These are phyloP conservation scores for Poecilia velifera DNA, from an alignment of 2,797 vertebrate species.

Conservation along the genomic window DNA sequence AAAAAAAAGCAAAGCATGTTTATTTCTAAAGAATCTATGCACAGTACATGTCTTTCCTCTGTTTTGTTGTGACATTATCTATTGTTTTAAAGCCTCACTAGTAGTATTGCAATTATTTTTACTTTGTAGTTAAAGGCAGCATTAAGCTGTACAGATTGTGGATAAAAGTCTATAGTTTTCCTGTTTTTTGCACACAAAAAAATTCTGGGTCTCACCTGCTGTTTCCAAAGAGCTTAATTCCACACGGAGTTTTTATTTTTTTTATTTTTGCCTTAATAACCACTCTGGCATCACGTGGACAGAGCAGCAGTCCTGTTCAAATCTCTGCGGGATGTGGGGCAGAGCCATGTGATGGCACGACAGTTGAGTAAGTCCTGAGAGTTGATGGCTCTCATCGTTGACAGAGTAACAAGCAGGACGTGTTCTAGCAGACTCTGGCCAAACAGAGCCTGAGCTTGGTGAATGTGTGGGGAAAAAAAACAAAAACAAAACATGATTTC, in stretches of 20 bases:
- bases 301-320: conserved; percentile 38
- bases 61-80: conserved; percentile 16
- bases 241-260: not conserved
- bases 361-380: conserved; percentile 61
- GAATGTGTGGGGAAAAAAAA: not conserved
- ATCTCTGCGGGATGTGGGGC: conserved; percentile 43
- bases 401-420: conserved; percentile 54
- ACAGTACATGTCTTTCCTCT: conserved; percentile 8
- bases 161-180: conserved; percentile 8
- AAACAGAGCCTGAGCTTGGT: conserved; percentile 33
- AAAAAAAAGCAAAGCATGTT: conserved; percentile 16
- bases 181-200: conserved; percentile 13
- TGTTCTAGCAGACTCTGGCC: conserved; percentile 49
- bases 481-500: not conserved
- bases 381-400: conserved; percentile 42
- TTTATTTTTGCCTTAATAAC: conserved; percentile 15
- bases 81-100: conserved; percentile 18
- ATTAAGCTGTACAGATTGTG: conserved; percentile 4
- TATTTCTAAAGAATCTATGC: conserved; percentile 10
- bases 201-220: conserved; percentile 17
- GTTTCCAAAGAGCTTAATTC: conserved; percentile 14
- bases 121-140: conserved; percentile 6
- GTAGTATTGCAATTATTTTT: conserved; percentile 2
- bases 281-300: conserved; percentile 26
- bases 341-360: conserved; percentile 36